Conservation (phyloP, 53 echinoderm and acorn worm species). For the Pentamera pediparva region DNA sequence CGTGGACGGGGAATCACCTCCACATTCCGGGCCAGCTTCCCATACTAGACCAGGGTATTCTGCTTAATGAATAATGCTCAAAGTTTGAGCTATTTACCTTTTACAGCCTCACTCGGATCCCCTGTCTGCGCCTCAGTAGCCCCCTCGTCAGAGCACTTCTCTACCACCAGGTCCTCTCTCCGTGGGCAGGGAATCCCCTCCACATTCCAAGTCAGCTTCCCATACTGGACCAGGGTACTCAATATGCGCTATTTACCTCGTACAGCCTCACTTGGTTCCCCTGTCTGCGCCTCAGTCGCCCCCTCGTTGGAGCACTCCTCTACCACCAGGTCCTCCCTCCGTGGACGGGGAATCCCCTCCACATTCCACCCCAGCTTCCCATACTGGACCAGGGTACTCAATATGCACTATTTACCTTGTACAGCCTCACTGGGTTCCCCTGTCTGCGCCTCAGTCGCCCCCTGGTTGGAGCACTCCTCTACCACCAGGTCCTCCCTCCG, state of each 20-base stretch:
- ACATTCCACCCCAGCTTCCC: constrained; percentile 73
- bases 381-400: constrained; percentile 93
- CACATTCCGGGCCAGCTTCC: constrained; percentile 70
- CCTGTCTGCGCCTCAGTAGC: no score
- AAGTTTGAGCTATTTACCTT: no score
- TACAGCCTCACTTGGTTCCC: no score
- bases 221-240: constrained; percentile 93
- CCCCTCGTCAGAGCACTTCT: constrained; percentile 53
- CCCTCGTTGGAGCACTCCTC: constrained; percentile 59
- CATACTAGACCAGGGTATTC: constrained; percentile 92
- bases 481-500: constrained; percentile 71
- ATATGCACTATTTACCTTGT: no score
- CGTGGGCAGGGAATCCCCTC: constrained; percentile 90
- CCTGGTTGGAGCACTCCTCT: constrained; percentile 59
- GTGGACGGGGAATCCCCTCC: constrained; percentile 87
- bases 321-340: constrained; percentile 68
- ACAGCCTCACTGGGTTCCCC: no score
- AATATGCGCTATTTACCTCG: no score
- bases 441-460: no score
- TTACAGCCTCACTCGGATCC: no score
- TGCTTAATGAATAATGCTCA: no score
- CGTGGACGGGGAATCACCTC: constrained; percentile 89
- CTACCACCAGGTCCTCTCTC: constrained; percentile 70
- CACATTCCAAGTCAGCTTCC: constrained; percentile 69
- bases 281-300: no score